These are phyloP conservation scores for Atherinosoma microstoma DNA, from an alignment of 2,797 vertebrate genomes.

Conservation along the genomic window DNA sequence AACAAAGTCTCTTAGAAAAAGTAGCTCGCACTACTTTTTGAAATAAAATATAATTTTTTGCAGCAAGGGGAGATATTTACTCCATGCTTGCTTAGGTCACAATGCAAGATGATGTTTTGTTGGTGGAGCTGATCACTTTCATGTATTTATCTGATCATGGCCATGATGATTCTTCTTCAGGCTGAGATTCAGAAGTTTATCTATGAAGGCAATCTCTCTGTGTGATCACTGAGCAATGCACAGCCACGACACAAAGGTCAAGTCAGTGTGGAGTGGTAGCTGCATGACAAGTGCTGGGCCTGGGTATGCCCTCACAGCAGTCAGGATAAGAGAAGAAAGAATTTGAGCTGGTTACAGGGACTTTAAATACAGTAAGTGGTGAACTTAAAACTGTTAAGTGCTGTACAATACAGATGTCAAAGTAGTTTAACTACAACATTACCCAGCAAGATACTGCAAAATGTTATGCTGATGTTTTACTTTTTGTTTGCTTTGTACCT, in stretches of 20 bases:
- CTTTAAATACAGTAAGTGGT: not conserved
- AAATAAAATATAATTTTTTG: not conserved
- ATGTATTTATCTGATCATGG: not conserved
- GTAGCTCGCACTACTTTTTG: not conserved
- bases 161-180: not conserved
- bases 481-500: too few relatives aligned
- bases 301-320: not conserved
- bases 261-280: conserved; percentile 1
- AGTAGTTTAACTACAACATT: not conserved
- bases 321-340: not conserved
- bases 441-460: too few relatives aligned
- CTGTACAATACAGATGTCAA: not conserved
- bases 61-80: not conserved
- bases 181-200: not conserved
- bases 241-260: not conserved
- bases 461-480: too few relatives aligned
- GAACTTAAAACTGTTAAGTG: not conserved
- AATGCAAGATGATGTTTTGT: not conserved
- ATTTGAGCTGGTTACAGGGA: not conserved
- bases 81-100: not conserved
- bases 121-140: not conserved
- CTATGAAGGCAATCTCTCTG: not conserved
- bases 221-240: not conserved
- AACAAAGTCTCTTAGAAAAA: not conserved
- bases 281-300: not conserved